Base-by-base conservation (phyloP, 2,113 vertebrate genomes). In the Misgurnus anguillicaudatus region DNA sequence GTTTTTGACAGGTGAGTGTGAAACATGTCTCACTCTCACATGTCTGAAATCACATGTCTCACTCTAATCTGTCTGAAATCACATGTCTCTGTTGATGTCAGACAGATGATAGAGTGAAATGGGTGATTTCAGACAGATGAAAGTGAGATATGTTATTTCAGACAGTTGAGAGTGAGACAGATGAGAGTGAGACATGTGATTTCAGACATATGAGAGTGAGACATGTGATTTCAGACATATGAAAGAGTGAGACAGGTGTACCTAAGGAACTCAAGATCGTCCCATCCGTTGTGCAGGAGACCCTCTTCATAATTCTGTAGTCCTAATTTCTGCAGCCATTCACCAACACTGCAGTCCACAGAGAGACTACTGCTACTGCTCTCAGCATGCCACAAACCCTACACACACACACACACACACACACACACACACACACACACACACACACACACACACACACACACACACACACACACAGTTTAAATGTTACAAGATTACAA, bases 251-350 rank as follows among this genome's bases (percentile, higher is more conserved):
- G 9, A 4, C 8, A 47, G 19, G 8, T 80, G 81, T 87, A 97
- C 96, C 96, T 98, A 88, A 98, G 96, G 87, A 98, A 98, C 87
- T 98, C 97, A 84, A 98, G 92, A 86, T 98, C 97, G 3, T 98
- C 97, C 97, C 97, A 98, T 90, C 97, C 97, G 6, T 98, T 97
- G 90, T 95, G 95, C 74, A 97, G 90, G 61, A 98, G 93, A 9
- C 96, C 96, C 83, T 94, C 93, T 87, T 98, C 96, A 75, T 98
- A 98, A 68, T 90, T 86, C 89, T 98, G 95, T 88, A 98, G 92
- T 39, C 96, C 96, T 60, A 98, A 83, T 2, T 92, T 92, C 79
- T 91, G 92, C 67, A 98, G 93, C 97, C 97, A 98, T 82, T 95
- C 94, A 0, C 96, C 96, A 69, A 98, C 96, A 1, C 94, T 94